Evolutionary conservation across 2,113 vertebrate species (phyloP), one percentile per base, ranked within the genome.

Genomic region (Triplophysa rosa): DNA sequence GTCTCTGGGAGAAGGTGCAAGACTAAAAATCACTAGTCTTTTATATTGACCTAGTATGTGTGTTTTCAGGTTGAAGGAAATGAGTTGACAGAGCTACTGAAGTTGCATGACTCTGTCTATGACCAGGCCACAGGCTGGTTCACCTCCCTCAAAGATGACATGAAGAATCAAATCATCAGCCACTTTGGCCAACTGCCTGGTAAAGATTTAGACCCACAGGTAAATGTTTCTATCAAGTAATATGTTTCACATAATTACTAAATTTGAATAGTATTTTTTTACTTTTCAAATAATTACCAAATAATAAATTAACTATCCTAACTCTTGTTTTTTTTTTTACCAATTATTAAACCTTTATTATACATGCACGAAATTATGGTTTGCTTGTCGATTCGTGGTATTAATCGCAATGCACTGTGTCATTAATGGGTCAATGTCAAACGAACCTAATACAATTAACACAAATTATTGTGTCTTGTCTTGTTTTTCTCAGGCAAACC

Each of bases 61-160:
- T 71, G 77, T 63, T 2, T 80, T 84, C 84, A 98, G 96, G 93
- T 92, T 87, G 94, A 95, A 86, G 96, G 94, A 33, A 90, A 94
- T 12, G 96, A 93, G 76, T 93, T 94, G 77, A 88, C 89, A 77
- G 95, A 98, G 83, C 95, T 99, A 1, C 81, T 92, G 47, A 90
- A 91, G 76, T 91, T 98, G 76, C 95, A 95, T 1, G 92, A 96
- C 81, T 93, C 95, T 0, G 95, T 97, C 49, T 96, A 97, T 19
- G 95, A 95, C 76, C 95, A 97, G 90, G 95, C 96, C 10, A 92
- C 92, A 80, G 90, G 87, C 87, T 98, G 96, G 96, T 97, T 98
- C 87, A 94, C 94, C 21, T 97, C 95, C 21, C 94, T 97, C 54
- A 95, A 94, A 83, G 96, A 98, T 87, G 93, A 95, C 87, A 95